phyloP scores from a whole-genome alignment of 2,113 vertebrate species.

The Globicephala melas region DNA sequence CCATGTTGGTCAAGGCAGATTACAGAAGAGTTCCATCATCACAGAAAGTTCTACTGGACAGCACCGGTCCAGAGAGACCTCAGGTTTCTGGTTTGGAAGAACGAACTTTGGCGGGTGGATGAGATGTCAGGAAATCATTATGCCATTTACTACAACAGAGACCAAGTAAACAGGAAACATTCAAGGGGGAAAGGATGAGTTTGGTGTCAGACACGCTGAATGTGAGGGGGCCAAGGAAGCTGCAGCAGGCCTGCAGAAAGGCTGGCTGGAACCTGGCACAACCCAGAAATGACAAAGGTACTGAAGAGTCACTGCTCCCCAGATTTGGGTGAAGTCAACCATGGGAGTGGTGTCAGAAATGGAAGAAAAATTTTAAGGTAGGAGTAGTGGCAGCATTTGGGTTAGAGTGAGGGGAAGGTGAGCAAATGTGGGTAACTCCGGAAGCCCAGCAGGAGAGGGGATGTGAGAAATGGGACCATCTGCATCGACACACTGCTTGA shows the following conservation, averaged over 20 bases:
- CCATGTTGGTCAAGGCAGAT: accelerated
- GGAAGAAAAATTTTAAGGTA: neutral
- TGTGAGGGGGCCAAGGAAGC: accelerated
- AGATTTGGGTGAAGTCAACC: neutral
- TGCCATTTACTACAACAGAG: neutral
- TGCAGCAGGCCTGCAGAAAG: neutral
- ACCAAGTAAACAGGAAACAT: neutral
- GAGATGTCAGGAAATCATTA: neutral
- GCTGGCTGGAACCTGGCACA: neutral
- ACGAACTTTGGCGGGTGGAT: neutral
- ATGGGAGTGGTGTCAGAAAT: accelerated
- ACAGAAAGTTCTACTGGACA: neutral
- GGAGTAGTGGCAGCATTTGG: neutral
- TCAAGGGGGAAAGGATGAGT: neutral
- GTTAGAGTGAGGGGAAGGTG: neutral
- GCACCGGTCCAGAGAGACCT: neutral
- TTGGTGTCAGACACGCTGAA: neutral
- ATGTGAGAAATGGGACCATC: neutral
- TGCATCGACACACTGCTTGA: accelerated
- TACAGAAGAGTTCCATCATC: accelerated
- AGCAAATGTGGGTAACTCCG: no score
- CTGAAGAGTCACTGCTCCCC: no score
- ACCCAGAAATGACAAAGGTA: neutral
- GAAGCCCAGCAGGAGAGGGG: no score
- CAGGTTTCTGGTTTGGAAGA: neutral